Conservation (phyloP, 2,888 invertebrate genomes). For the Tipula helvola region DNA sequence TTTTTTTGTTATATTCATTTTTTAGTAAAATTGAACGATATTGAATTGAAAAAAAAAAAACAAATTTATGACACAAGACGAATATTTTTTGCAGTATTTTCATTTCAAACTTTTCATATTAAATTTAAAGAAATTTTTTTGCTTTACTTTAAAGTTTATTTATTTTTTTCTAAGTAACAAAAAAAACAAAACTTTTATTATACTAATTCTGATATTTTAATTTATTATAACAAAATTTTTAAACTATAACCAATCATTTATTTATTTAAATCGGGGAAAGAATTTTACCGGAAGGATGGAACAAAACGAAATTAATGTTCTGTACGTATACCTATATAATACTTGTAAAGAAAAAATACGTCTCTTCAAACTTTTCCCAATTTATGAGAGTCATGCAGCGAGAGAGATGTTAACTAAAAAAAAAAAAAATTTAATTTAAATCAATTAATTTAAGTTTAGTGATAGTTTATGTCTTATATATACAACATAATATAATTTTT, state of each 20-base stretch:
- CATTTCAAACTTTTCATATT: neutral
- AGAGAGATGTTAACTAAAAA: neutral
- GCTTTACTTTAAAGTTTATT: neutral
- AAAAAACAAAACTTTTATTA: neutral
- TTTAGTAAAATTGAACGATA: neutral
- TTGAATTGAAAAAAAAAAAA: neutral
- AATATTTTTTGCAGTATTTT: neutral
- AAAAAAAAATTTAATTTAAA: neutral
- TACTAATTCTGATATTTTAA: neutral
- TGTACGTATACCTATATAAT: neutral
- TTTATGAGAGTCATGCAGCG: neutral
- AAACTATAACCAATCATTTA: neutral
- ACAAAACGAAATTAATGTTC: neutral
- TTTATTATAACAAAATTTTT: neutral
- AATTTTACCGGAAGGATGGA: neutral
- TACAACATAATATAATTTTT: neutral
- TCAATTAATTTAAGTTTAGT: neutral
- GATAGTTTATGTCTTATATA: neutral
- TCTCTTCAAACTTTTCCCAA: neutral
- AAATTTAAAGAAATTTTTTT: neutral
- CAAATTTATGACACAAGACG: neutral
- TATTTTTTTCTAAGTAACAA: neutral
- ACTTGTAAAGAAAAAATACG: neutral
- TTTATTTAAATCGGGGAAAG: neutral
- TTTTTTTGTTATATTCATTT: neutral